phyloP scores from a whole-genome alignment of 2,888 invertebrate species.

The Drosophila nigritarsus region DNA sequence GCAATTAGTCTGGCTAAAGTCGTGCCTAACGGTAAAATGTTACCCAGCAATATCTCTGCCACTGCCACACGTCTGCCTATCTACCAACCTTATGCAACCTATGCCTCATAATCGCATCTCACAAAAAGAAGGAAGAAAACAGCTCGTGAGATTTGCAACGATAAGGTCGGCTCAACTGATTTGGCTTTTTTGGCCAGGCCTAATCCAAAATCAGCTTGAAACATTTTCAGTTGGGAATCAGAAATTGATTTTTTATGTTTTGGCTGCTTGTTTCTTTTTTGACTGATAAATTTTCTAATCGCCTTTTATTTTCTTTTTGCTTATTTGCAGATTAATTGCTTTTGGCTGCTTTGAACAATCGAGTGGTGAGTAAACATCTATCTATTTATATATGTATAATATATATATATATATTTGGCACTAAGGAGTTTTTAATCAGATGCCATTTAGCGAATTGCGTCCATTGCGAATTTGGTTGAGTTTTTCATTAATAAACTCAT shows the following conservation, averaged over 20 bases:
- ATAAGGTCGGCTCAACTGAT: conserved; percentile 72
- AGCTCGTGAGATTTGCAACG: conserved; percentile 71
- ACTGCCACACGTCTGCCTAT: conserved; percentile 9
- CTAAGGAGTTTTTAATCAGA: not conserved
- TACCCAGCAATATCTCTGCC: conserved; percentile 33
- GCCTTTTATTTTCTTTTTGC: conserved; percentile 1
- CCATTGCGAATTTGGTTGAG: not conserved
- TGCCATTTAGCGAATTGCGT: not conserved
- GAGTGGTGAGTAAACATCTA: conserved; percentile 47
- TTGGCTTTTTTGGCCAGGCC: not conserved
- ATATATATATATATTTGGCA: not conserved
- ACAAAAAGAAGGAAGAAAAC: conserved; percentile 48
- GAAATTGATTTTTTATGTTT: conserved; percentile 52
- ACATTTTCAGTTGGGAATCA: conserved; percentile 16
- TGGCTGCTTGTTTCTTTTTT: conserved; percentile 21
- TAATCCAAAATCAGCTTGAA: not conserved
- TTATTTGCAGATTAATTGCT: conserved; percentile 61
- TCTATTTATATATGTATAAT: not conserved
- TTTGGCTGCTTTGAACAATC: conserved; percentile 37
- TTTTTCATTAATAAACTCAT: not conserved
- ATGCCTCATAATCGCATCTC: conserved; percentile 55
- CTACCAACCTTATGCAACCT: conserved; percentile 5
- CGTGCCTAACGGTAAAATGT: conserved; percentile 77
- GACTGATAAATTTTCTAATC: conserved; percentile 32
- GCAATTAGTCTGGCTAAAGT: conserved; percentile 80